phyloP scores from a whole-genome alignment of 2,797 vertebrate genomes.

The Enteromius unitaeniatus region DNA sequence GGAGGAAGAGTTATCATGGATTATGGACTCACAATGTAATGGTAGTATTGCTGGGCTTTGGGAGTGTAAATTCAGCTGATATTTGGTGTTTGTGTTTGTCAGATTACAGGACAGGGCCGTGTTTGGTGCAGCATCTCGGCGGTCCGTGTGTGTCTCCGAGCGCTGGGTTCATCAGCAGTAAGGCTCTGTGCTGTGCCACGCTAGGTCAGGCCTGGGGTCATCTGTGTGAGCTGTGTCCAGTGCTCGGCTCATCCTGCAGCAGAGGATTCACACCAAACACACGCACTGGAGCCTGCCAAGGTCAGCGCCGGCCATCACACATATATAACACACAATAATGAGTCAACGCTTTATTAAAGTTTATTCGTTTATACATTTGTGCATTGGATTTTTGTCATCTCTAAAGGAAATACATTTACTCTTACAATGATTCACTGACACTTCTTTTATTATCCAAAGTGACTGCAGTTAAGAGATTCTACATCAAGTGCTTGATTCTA shows the following conservation, averaged over 20 bases:
- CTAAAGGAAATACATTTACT: neutral
- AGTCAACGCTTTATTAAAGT: neutral
- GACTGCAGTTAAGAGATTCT: neutral
- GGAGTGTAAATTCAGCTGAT: neutral
- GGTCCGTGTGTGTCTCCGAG: conserved; percentile 81
- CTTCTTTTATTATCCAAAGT: neutral
- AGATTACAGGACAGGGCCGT: conserved; percentile 83
- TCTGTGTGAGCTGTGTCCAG: conserved; percentile 79
- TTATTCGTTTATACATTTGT: neutral
- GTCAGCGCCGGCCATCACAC: conserved; percentile 61
- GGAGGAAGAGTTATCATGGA: too few relatives aligned
- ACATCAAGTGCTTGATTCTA: neutral
- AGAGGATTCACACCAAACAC: conserved; percentile 80
- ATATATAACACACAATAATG: too few relatives aligned
- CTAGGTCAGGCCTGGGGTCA: conserved; percentile 81
- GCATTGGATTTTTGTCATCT: neutral
- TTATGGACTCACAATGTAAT: neutral
- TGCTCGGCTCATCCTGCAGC: conserved; percentile 77
- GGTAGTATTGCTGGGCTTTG: neutral
- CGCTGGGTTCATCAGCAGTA: conserved; percentile 80
- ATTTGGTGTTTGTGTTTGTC: neutral
- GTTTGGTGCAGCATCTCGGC: conserved; percentile 77
- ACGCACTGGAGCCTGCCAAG: conserved; percentile 81
- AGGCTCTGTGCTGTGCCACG: conserved; percentile 80
- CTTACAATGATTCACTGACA: neutral